Evolutionary conservation across 2,888 invertebrate genomes (phyloP), one percentile per base, ranked within the genome.

Genomic region (Trachelus iudaicus): DNA sequence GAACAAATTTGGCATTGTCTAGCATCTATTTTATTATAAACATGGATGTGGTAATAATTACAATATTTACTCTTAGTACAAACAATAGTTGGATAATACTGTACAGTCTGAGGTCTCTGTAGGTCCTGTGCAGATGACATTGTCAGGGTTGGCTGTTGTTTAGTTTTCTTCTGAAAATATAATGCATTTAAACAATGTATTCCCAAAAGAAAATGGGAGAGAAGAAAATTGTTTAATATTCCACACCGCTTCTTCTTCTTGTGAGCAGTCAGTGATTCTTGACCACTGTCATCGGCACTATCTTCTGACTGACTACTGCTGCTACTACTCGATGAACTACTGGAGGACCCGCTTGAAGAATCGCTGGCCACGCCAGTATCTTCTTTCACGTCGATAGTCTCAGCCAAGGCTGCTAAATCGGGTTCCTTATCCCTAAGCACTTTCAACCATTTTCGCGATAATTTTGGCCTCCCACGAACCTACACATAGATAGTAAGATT

Each of bases 331-430:
- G 96, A 96, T 78, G 96, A 96, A 80, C 94, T 94, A 74, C 95
- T 95, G 79, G 94, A 94, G 2, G 95, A 95, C 84, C 96, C 97
- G 85, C 97, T 97, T 0, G 98, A 98, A 87, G 97, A 98, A 92
- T 99, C 98, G 0, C 98, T 98, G 40, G 98, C 98, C 75, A 98
- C 95, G 30, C 98, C 98, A 0, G 97, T 97, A 73, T 96, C 95
- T 89, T 96, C 94, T 86, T 94, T 96, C 78, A 98, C 93, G 92
- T 98, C 98, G 86, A 98, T 96, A 86, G 94, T 93, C 86, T 97
- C 97, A 4, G 98, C 97, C 76, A 97, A 90, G 85, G 94, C 94
- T 69, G 96, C 97, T 80, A 98, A 91, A 40, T 96, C 95, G 4
- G 96, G 95, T 83, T 97, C 96, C 88, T 96, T 95, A 83, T 94